phyloP scores from a whole-genome alignment of 2,888 invertebrate genomes.

The Eupithecia dodoneata region DNA sequence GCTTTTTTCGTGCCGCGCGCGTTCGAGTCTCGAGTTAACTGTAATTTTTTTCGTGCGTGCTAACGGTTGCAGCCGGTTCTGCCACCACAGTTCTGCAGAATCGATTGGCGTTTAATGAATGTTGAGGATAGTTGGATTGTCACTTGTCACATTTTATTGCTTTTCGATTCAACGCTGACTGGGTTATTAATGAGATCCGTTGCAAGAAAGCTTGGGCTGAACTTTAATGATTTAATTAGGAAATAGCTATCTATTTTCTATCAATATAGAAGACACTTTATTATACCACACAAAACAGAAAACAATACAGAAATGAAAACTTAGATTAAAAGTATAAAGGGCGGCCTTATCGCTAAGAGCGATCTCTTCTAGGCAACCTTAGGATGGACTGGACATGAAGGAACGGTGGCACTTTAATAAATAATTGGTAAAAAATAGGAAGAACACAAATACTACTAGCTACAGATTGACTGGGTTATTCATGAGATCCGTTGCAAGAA shows the following conservation, averaged over 20 bases:
- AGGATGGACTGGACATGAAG: too few relatives aligned
- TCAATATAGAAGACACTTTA: too few relatives aligned
- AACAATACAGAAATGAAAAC: too few relatives aligned
- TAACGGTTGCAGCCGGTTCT: slow-evolving; percentile 79
- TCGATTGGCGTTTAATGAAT: slow-evolving; percentile 57
- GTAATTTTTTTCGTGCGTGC: slow-evolving; percentile 80
- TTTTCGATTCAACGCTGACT: slow-evolving; percentile 9
- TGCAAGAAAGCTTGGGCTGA: not conserved
- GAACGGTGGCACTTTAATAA: too few relatives aligned
- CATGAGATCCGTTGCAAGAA: not conserved
- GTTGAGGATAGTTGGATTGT: slow-evolving; percentile 49
- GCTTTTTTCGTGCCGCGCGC: slow-evolving; percentile 76
- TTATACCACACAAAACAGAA: too few relatives aligned
- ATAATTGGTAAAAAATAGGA: too few relatives aligned
- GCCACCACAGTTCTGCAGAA: slow-evolving; percentile 54
- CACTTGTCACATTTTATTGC: slow-evolving; percentile 22
- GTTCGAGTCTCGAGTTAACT: slow-evolving; percentile 72
- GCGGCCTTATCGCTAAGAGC: too few relatives aligned
- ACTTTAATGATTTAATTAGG: too few relatives aligned
- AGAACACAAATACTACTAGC: too few relatives aligned
- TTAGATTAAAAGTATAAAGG: too few relatives aligned
- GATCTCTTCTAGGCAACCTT: too few relatives aligned
- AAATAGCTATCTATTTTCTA: too few relatives aligned
- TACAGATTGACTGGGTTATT: slow-evolving; percentile 2
- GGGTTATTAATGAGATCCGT: slow-evolving; percentile 7